Conservation (phyloP, 1,140 invertebrate genomes). For the Hyles vespertilio region DNA sequence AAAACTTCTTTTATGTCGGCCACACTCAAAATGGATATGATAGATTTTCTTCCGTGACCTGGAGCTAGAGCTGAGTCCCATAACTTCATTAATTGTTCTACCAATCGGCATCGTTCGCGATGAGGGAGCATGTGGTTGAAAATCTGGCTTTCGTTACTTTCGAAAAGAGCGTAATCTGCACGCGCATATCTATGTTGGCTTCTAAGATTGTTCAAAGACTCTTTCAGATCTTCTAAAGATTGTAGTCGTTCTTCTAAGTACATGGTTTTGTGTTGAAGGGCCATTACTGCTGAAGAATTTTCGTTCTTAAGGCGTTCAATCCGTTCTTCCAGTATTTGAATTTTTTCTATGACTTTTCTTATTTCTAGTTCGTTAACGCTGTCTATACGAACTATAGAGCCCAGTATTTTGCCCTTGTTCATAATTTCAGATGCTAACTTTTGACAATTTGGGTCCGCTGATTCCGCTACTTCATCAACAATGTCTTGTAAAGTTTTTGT, state of each 20-base stretch:
- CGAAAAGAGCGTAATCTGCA: background rate
- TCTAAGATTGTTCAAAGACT: background rate
- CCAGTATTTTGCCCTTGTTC: background rate
- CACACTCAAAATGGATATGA: constrained; percentile 23
- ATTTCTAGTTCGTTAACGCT: constrained; percentile 10
- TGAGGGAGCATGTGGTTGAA: constrained; percentile 21
- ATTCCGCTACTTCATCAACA: constrained; percentile 11
- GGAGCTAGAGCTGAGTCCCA: constrained; percentile 13
- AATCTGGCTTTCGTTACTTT: constrained; percentile 5
- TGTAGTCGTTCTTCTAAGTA: constrained; percentile 16
- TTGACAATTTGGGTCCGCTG: constrained; percentile 4
- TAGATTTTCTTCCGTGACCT: constrained; percentile 10
- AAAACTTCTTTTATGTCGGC: constrained; percentile 14
- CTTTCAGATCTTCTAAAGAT: constrained; percentile 17
- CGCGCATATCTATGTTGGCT: background rate
- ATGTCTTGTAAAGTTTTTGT: constrained; percentile 14
- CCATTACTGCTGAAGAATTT: constrained; percentile 15
- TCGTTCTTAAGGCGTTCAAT: constrained; percentile 9
- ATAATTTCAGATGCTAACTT: constrained; percentile 1
- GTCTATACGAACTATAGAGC: background rate
- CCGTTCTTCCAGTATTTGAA: constrained; percentile 15
- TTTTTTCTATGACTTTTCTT: constrained; percentile 19
- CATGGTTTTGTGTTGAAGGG: constrained; percentile 18
- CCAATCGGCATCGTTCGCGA: constrained; percentile 12
- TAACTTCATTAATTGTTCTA: constrained; percentile 14